phyloP scores from a whole-genome alignment of 1,140 invertebrate genomes.

The Zaprionus vittiger region DNA sequence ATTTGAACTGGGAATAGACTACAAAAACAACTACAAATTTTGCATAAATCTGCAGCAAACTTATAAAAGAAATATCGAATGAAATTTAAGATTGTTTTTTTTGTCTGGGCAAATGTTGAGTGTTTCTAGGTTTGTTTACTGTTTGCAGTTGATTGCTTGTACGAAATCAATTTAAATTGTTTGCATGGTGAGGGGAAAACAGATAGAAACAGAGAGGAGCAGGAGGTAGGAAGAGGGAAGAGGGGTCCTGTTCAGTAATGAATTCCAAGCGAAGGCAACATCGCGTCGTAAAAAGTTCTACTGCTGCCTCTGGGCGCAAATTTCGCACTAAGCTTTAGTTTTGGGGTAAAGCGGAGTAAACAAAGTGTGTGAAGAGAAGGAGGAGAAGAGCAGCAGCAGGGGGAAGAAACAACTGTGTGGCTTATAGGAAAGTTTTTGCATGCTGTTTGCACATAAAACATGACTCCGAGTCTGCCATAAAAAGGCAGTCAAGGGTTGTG shows the following conservation, averaged over 20 bases:
- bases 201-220: too few species aligned
- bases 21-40: background rate
- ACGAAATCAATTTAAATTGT: conserved; percentile 67
- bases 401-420: conserved; percentile 5
- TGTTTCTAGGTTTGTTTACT: conserved; percentile 29
- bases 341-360: background rate
- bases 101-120: conserved; percentile 8
- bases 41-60: background rate
- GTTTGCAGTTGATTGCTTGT: conserved; percentile 55
- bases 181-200: background rate
- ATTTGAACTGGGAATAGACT: too few species aligned
- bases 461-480: conserved; percentile 39
- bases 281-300: conserved; percentile 38
- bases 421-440: conserved; percentile 35
- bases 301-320: conserved; percentile 18
- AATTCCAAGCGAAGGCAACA: conserved; percentile 12
- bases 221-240: background rate
- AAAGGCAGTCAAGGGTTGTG: conserved; percentile 25
- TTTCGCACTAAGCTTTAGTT: conserved; percentile 26
- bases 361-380: background rate
- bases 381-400: background rate
- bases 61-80: background rate
- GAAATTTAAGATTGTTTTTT: background rate
- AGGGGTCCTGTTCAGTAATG: background rate
- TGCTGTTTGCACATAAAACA: conserved; percentile 49